These are phyloP conservation scores for Rhinolophus ferrumequinum DNA, from an alignment of 2,113 vertebrate genomes.

Conservation along the genomic window DNA sequence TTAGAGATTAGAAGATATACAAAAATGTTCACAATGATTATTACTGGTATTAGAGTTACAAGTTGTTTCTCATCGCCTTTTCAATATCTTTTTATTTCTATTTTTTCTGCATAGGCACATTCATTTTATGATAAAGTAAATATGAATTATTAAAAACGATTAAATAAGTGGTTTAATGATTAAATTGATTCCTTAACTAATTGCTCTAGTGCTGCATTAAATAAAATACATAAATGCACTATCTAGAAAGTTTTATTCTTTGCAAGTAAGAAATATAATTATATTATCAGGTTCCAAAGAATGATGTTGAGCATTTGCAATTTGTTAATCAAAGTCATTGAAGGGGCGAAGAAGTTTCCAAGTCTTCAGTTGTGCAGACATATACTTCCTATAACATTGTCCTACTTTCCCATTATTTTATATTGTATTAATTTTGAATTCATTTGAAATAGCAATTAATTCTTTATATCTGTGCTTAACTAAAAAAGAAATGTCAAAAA, in stretches of 20 bases:
- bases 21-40: not conserved
- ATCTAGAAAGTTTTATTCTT: constrained; percentile 16
- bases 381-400: not conserved
- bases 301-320: not conserved
- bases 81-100: not conserved
- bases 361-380: not conserved
- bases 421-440: constrained; percentile 19
- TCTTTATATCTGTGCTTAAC: constrained; percentile 19
- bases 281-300: not conserved
- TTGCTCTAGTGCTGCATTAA: not conserved
- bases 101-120: not conserved
- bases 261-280: constrained; percentile 20
- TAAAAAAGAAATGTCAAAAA: constrained; percentile 49
- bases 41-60: not conserved
- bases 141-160: not conserved
- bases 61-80: not conserved
- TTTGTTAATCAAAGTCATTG: not conserved
- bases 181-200: not conserved
- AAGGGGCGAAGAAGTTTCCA: not conserved
- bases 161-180: not conserved
- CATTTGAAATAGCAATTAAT: constrained; percentile 26
- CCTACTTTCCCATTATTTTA: not conserved
- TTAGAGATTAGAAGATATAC: not conserved
- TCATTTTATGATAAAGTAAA: not conserved
- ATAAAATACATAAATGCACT: not conserved